Conservation (phyloP, 1,140 invertebrate species). For the Plectus sambesii region DNA sequence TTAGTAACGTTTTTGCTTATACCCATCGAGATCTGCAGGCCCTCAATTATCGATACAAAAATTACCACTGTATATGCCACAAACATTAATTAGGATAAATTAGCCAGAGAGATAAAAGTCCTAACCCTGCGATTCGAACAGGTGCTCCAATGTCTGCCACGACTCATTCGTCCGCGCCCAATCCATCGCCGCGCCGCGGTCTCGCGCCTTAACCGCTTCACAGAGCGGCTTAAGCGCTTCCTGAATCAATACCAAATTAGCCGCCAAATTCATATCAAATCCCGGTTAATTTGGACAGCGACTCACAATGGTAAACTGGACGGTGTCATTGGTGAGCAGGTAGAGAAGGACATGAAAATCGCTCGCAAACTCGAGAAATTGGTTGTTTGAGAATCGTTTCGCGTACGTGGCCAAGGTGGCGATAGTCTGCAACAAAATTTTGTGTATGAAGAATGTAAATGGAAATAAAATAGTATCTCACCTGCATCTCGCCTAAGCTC, state of each 20-base stretch:
- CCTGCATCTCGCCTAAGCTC: conserved; percentile 30
- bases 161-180: conserved; percentile 30
- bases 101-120: background rate
- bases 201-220: conserved; percentile 18
- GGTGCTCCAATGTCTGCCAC: conserved; percentile 30
- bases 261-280: background rate
- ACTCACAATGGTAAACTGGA: conserved; percentile 23
- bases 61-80: background rate
- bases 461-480: conserved; percentile 10
- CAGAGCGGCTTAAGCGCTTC: conserved; percentile 28
- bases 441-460: conserved; percentile 14
- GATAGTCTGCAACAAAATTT: conserved; percentile 25
- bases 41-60: background rate
- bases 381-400: conserved; percentile 22
- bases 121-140: conserved; percentile 15
- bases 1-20: conserved; percentile 10
- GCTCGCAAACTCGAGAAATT: conserved; percentile 38
- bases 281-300: background rate
- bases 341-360: conserved; percentile 44
- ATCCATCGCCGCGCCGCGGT: conserved; percentile 27
- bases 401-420: conserved; percentile 25
- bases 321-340: conserved; percentile 34
- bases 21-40: conserved; percentile 2
- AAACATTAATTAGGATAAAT: conserved; percentile 3
- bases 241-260: too few species aligned